phyloP scores from a whole-genome alignment of 2,113 vertebrate species.

The Caloenas nicobarica region DNA sequence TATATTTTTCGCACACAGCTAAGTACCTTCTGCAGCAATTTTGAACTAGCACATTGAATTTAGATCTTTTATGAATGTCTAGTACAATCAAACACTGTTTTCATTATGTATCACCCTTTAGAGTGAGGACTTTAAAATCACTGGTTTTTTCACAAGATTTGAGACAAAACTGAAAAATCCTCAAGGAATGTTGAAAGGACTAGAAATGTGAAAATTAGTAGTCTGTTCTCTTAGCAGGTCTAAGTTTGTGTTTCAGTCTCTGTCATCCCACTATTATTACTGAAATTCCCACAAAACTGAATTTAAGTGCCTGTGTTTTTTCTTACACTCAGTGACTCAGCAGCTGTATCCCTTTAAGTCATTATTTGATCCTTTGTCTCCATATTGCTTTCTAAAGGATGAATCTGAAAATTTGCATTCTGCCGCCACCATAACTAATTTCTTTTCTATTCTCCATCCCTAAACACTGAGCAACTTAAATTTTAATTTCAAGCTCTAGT shows the following conservation, averaged over 20 bases:
- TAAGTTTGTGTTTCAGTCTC: background rate
- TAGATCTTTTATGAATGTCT: background rate
- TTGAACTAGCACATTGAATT: background rate
- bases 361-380: background rate
- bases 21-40: background rate
- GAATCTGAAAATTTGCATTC: background rate
- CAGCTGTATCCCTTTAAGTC: background rate
- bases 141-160: background rate
- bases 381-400: background rate
- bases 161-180: background rate
- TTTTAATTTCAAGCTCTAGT: background rate
- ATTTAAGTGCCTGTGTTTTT: background rate
- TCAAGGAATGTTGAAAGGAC: background rate
- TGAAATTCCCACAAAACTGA: background rate
- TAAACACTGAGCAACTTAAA: background rate
- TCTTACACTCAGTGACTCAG: background rate
- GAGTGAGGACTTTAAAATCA: background rate
- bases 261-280: background rate
- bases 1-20: background rate
- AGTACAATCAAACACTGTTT: background rate
- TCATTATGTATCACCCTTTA: background rate
- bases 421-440: background rate
- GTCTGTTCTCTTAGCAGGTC: background rate
- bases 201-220: background rate
- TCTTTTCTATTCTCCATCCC: background rate